Percentiles rank a stretch among this genome's conserved stretches.
Evolutionary conservation across 2,797 vertebrate genomes (phyloP).

Genomic region (Sebastes vulpes): DNA sequence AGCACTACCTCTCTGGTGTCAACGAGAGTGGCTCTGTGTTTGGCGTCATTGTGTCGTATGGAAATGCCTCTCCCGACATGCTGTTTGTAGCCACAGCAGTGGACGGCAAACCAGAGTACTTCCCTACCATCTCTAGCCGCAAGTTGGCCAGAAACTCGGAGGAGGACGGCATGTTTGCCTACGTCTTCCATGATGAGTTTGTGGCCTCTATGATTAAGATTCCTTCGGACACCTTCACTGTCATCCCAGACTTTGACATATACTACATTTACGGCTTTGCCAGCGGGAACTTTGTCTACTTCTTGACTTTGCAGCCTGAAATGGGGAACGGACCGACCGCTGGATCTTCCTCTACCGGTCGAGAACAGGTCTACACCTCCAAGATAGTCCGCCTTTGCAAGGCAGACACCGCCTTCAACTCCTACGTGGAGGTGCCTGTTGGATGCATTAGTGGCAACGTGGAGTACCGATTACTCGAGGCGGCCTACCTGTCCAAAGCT

Average conservation of each 20-base stretch:
- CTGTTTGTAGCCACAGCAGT: conserved; percentile 97
- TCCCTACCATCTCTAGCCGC: conserved; percentile 98
- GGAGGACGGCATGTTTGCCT: conserved; percentile 98
- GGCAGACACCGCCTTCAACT: conserved; percentile 97
- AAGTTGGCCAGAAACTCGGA: conserved; percentile 97
- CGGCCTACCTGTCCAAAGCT: conserved; percentile 95
- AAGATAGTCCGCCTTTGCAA: conserved; percentile 98
- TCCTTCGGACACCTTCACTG: conserved; percentile 97
- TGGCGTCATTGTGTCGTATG: conserved; percentile 97
- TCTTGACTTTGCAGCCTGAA: conserved; percentile 97
- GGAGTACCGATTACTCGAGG: conserved; percentile 97
- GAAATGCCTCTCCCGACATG: conserved; percentile 92
- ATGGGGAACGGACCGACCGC: conserved; percentile 93
- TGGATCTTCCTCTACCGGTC: conserved; percentile 89
- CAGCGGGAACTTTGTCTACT: conserved; percentile 98
- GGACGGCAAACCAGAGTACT: conserved; percentile 97
- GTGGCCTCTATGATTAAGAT: conserved; percentile 99
- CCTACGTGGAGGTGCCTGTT: conserved; percentile 97
- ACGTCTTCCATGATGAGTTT: conserved; percentile 98
- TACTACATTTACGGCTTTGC: conserved; percentile 99
- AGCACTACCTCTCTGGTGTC: conserved; percentile 98
- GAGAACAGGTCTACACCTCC: conserved; percentile 97
- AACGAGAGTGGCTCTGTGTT: conserved; percentile 98
- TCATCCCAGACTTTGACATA: conserved; percentile 98
- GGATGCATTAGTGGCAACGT: conserved; percentile 94